phyloP scores from a whole-genome alignment of 2,888 invertebrate genomes.

The Lochmaea capreae region DNA sequence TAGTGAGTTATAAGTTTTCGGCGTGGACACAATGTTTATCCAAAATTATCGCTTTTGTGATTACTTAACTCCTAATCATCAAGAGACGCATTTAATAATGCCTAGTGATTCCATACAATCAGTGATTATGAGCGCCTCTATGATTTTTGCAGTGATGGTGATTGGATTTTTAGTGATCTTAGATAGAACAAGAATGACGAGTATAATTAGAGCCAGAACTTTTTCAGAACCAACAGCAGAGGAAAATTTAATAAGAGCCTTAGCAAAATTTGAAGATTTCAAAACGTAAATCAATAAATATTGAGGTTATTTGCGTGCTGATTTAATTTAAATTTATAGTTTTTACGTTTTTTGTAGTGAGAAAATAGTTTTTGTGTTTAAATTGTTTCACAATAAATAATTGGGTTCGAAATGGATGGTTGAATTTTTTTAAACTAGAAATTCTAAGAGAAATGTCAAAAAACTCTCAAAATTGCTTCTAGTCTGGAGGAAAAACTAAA shows the following conservation, averaged over 20 bases:
- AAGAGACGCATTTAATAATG: conserved; percentile 44
- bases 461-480: no score
- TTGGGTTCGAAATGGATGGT: no score
- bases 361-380: background rate
- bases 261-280: conserved; percentile 38
- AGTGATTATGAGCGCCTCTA: conserved; percentile 50
- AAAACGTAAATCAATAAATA: conserved; percentile 3
- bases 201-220: conserved; percentile 51
- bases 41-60: conserved; percentile 48
- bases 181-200: conserved; percentile 52
- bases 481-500: no score
- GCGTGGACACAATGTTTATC: conserved; percentile 15
- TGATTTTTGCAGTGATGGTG: conserved; percentile 53
- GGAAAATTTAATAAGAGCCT: conserved; percentile 35
- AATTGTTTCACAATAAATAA: no score
- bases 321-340: background rate
- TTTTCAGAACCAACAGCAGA: conserved; percentile 28
- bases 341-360: background rate
- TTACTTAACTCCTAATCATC: conserved; percentile 38
- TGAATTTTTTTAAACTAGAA: no score
- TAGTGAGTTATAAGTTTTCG: conserved; percentile 9
- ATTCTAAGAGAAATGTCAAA: no score
- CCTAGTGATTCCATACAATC: conserved; percentile 49
- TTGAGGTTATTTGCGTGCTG: background rate
- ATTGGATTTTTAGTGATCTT: conserved; percentile 54